A percentile compares a stretch with the other conserved stretches of the same genome.
phyloP scores from a whole-genome alignment of 2,888 invertebrate species.

The Byasa hedistus region DNA sequence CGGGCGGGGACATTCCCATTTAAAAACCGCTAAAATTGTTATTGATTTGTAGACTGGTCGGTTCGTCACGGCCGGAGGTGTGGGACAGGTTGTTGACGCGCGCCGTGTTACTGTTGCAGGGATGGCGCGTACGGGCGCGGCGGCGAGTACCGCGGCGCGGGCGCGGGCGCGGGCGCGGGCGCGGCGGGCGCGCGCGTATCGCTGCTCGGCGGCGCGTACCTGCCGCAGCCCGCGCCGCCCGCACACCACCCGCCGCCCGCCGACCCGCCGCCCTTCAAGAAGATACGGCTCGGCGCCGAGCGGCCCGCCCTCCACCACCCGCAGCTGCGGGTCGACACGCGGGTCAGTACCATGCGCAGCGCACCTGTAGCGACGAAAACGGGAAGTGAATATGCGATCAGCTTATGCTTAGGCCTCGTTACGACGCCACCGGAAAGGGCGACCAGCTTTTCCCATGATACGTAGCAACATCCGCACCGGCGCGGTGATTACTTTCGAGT shows the following conservation, averaged over 20 bases:
- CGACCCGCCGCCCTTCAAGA: slow-evolving; percentile 83
- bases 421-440: no score
- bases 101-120: slow-evolving; percentile 48
- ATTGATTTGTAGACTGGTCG: no score
- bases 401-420: no score
- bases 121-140: slow-evolving; percentile 68
- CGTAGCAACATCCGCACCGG: no score
- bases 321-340: slow-evolving; percentile 84
- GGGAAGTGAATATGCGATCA: no score
- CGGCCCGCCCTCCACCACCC: slow-evolving; percentile 66
- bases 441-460: no score
- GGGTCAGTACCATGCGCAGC: slow-evolving; percentile 54
- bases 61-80: no score
- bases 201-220: slow-evolving; percentile 82
- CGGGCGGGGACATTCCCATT: no score
- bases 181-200: slow-evolving; percentile 73
- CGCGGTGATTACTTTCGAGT: no score
- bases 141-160: slow-evolving; percentile 60
- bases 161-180: no score
- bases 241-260: slow-evolving; percentile 71
- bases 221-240: slow-evolving; percentile 72
- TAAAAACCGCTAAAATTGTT: no score
- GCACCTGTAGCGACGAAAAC: no score
- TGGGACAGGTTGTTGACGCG: neutral
- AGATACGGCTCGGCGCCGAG: slow-evolving; percentile 82